phyloP scores from a whole-genome alignment of 2,113 vertebrate genomes.

The Clarias batrachus region DNA sequence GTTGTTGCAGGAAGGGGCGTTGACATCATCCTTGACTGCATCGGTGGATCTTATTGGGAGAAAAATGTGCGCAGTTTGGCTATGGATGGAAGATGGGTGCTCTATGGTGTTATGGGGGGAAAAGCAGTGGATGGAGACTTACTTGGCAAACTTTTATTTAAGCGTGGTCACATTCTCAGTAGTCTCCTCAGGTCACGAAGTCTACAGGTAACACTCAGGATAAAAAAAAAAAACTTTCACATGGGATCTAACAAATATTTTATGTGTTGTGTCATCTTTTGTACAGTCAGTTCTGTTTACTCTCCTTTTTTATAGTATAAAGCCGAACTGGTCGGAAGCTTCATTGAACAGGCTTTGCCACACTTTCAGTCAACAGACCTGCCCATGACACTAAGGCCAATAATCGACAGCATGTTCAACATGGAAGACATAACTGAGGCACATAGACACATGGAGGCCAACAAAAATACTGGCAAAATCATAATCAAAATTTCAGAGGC shows the following conservation, averaged over 20 bases:
- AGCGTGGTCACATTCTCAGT: slow-evolving; percentile 76
- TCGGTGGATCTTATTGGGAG: slow-evolving; percentile 79
- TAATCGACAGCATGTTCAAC: slow-evolving; percentile 74
- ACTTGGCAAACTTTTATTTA: slow-evolving; percentile 76
- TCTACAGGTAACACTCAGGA: slow-evolving; percentile 68
- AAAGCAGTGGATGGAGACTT: slow-evolving; percentile 74
- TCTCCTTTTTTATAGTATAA: slow-evolving; percentile 73
- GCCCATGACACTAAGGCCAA: slow-evolving; percentile 62
- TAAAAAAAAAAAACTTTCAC: not conserved
- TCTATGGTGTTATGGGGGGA: slow-evolving; percentile 80
- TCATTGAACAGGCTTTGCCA: slow-evolving; percentile 68
- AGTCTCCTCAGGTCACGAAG: slow-evolving; percentile 76
- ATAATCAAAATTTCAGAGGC: slow-evolving; percentile 64
- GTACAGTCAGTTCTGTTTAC: not conserved
- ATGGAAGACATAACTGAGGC: slow-evolving; percentile 71
- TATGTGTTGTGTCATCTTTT: not conserved
- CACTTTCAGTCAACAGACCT: slow-evolving; percentile 66
- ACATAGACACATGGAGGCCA: slow-evolving; percentile 78
- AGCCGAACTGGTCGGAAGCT: slow-evolving; percentile 74
- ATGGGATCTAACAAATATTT: not conserved
- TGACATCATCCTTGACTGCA: slow-evolving; percentile 82
- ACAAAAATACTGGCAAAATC: slow-evolving; percentile 81
- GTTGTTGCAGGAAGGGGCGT: slow-evolving; percentile 75
- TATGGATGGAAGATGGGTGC: slow-evolving; percentile 79
- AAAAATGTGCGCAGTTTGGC: slow-evolving; percentile 78